Percentiles rank a stretch among this genome's conserved stretches.
phyloP scores from a whole-genome alignment of 2,113 vertebrate species.

The Pleuronectes platessa region DNA sequence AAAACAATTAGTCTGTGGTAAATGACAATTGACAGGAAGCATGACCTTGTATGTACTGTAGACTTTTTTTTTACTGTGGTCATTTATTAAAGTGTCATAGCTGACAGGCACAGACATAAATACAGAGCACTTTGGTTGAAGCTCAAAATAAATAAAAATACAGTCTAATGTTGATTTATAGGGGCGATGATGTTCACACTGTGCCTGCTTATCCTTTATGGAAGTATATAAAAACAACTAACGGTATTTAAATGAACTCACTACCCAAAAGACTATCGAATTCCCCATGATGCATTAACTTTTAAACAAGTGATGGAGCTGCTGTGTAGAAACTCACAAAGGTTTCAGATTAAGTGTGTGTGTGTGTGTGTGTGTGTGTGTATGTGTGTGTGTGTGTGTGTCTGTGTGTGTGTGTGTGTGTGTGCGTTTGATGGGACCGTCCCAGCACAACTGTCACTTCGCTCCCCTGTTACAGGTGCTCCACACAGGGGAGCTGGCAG shows the following conservation, averaged over 20 bases:
- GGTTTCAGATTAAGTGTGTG: conserved; percentile 12
- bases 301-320: background rate
- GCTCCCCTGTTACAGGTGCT: conserved; percentile 75
- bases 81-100: conserved; percentile 62
- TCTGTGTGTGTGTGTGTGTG: conserved; percentile 22
- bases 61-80: conserved; percentile 21
- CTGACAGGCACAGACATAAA: conserved; percentile 31
- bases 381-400: conserved; percentile 23
- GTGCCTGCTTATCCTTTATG: background rate
- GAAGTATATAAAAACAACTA: background rate
- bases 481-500: conserved; percentile 72
- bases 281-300: conserved; percentile 12
- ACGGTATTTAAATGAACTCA: conserved; percentile 22
- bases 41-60: conserved; percentile 44
- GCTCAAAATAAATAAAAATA: background rate
- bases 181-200: conserved; percentile 1
- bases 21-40: conserved; percentile 74
- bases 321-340: conserved; percentile 16
- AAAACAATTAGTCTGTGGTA: conserved; percentile 71
- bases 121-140: conserved; percentile 14
- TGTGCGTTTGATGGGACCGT: conserved; percentile 53
- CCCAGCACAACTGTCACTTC: conserved; percentile 71
- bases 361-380: conserved; percentile 23
- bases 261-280: background rate
- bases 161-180: conserved; percentile 22